Evolutionary conservation across 2,888 invertebrate species (phyloP).

Genomic region (Pogonocherus hispidulus): DNA sequence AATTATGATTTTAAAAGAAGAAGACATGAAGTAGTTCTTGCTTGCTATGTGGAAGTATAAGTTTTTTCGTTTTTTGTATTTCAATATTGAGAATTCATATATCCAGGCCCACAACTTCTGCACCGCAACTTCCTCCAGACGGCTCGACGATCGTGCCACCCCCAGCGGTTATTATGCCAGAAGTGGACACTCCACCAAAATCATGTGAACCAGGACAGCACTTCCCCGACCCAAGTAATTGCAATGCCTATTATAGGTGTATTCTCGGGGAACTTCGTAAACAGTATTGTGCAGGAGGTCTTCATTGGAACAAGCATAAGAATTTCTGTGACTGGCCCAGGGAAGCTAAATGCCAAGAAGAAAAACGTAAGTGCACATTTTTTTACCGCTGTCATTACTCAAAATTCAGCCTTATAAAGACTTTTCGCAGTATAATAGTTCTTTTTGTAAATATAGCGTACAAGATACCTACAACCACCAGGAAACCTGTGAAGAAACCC

Average conservation of each 20-base stretch:
- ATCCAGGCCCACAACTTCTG: slow-evolving; percentile 33
- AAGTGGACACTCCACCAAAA: slow-evolving; percentile 57
- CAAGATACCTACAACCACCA: slow-evolving; percentile 54
- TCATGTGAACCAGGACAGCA: slow-evolving; percentile 70
- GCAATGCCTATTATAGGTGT: slow-evolving; percentile 83
- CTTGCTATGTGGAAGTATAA: too few species aligned
- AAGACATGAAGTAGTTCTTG: too few species aligned
- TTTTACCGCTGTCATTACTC: too few species aligned
- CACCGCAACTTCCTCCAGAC: slow-evolving; percentile 44
- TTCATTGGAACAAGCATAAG: slow-evolving; percentile 82
- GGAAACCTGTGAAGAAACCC: slow-evolving; percentile 58
- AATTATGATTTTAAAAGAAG: too few species aligned
- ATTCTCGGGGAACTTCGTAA: slow-evolving; percentile 79
- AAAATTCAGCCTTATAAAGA: too few species aligned
- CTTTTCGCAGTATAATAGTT: too few species aligned
- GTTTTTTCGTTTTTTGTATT: too few species aligned
- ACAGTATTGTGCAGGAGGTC: slow-evolving; percentile 83
- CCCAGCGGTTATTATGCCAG: slow-evolving; percentile 69
- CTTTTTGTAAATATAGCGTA: too few species aligned
- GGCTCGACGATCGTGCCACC: slow-evolving; percentile 66
- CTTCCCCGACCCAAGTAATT: slow-evolving; percentile 77
- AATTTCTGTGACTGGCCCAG: slow-evolving; percentile 87
- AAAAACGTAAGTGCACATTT: slow-evolving; percentile 58
- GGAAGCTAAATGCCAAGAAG: slow-evolving; percentile 76
- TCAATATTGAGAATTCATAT: too few species aligned